Evolutionary conservation across 2,888 invertebrate genomes (phyloP), one percentile per base, ranked within the genome.

Genomic region (Trissolcus brochymenae): DNA sequence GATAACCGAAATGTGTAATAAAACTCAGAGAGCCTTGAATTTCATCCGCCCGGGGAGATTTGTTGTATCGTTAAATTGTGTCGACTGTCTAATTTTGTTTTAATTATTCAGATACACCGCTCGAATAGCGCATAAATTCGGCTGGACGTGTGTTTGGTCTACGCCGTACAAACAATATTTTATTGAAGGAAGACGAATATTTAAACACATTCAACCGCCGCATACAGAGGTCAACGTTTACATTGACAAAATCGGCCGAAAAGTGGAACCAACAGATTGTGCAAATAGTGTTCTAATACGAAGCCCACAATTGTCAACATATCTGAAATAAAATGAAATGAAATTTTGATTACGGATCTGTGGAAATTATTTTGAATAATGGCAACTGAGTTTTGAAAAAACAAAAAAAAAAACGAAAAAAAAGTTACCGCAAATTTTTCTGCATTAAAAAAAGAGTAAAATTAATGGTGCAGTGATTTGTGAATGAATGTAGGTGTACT

Each of bases 141-240:
- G 82, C 17, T 86, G 84, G 86, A 60, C 82, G 29, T 81, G 81
- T 77, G 76, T 83, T 9, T 84, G 79, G 71, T 74, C 79, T 3
- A 72, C 84, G 14, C 83, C 84, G 0, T 87, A 82, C 71, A 46
- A 66, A 14, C 78, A 82, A n/a, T 85, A 84, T 75, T 66, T 82
- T 21, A 35, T 25, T 54, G 49, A 82, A 13, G 82, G 81, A 1
- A 66, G 82, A 11, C 57, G 80, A 13, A 70, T 86, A 0, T 87
- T 87, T 68, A 81, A 82, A 11, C 21, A 79, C 55, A 76, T 87
- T 6, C 43, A 81, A 55, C 81, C 83, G 50, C 86, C 87, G 4
- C 84, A 86, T 43, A 84, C 82, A 3, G 78, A 78, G 11, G 75
- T 85, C 4, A 68, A 72, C 1, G 82, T 85, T 4, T 87, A 66